Conservation (phyloP, 2,113 vertebrate species). For the Sciurus niger region DNA sequence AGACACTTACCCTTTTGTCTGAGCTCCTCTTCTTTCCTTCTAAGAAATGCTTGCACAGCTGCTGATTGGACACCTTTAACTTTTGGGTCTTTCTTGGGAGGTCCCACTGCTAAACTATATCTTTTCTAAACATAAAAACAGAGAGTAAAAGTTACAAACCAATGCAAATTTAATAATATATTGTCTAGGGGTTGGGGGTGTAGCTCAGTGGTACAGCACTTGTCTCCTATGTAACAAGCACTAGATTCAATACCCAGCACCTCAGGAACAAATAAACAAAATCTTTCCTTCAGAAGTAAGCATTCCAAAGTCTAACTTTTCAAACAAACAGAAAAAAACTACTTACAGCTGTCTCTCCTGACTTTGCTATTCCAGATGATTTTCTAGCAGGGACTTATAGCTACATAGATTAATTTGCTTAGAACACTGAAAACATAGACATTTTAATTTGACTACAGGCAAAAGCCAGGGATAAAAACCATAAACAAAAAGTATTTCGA, state of each 20-base stretch:
- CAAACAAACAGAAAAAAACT: conserved; percentile 17
- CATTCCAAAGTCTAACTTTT: conserved; percentile 50
- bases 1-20: conserved; percentile 92
- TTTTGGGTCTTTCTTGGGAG: conserved; percentile 96
- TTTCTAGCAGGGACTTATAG: neutral
- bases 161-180: conserved; percentile 37
- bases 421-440: neutral
- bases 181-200: neutral
- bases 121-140: conserved; percentile 91
- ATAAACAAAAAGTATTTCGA: neutral
- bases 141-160: neutral
- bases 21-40: conserved; percentile 89
- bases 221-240: neutral
- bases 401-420: conserved; percentile 9
- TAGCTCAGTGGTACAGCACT: neutral
- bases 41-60: conserved; percentile 96
- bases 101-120: conserved; percentile 97
- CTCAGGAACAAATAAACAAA: neutral
- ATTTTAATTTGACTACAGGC: conserved; percentile 23
- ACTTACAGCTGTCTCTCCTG: neutral
- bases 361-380: neutral
- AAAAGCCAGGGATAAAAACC: conserved; percentile 28
- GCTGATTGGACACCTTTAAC: conserved; percentile 95
- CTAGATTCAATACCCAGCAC: neutral
- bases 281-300: neutral